A percentile compares a stretch with the other conserved stretches of the same genome.
Conservation (phyloP, 2,888 invertebrate species). For the Branchipolynoe longqiensis region DNA sequence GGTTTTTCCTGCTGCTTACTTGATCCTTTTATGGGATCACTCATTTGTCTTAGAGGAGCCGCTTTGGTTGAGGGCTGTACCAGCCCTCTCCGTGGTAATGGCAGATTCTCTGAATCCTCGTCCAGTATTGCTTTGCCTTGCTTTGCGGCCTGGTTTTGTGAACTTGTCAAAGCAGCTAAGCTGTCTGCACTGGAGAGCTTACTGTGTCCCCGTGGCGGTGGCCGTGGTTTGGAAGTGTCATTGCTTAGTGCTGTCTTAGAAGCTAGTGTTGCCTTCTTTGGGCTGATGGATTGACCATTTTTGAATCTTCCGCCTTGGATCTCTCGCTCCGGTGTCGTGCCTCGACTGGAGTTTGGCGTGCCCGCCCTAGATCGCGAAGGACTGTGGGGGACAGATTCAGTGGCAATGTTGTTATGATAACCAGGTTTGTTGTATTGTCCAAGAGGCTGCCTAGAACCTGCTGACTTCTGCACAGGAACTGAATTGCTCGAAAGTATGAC, state of each 20-base stretch:
- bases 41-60: neutral
- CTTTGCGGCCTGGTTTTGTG: neutral
- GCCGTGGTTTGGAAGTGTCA: constrained; percentile 15
- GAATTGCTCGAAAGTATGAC: neutral
- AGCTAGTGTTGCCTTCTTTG: neutral
- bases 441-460: neutral
- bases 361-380: neutral
- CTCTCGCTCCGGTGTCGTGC: constrained; percentile 38
- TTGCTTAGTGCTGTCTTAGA: constrained; percentile 4
- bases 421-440: neutral
- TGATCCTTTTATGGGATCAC: neutral
- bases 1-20: constrained; percentile 10
- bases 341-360: constrained; percentile 23
- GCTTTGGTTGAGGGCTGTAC: neutral
- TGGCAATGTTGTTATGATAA: neutral
- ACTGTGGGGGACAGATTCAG: constrained; percentile 14
- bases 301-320: neutral
- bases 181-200: constrained; percentile 36
- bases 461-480: neutral
- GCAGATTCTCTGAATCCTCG: constrained; percentile 7
- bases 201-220: constrained; percentile 43
- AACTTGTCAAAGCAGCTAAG: constrained; percentile 5
- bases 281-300: neutral
- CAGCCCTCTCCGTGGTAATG: neutral
- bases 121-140: constrained; percentile 1